phyloP scores from a whole-genome alignment of 2,888 invertebrate species.

The Lacanobia oleracea region DNA sequence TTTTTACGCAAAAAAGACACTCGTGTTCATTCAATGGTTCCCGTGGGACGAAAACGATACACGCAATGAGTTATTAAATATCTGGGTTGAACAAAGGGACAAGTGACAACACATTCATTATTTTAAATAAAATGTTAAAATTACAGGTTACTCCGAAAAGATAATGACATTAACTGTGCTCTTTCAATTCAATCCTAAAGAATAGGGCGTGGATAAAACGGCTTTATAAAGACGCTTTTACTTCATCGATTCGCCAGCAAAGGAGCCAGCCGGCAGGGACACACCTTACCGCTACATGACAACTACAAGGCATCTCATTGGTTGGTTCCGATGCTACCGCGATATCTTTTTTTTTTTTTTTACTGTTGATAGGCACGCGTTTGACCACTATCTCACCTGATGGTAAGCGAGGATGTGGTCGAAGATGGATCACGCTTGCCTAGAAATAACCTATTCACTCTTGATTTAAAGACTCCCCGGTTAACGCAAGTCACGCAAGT shows the following conservation, averaged over 20 bases:
- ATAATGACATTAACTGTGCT: background rate
- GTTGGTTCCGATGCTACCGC: constrained; percentile 4
- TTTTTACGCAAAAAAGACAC: constrained; percentile 47
- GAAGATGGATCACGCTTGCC: too few species aligned
- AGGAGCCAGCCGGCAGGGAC: constrained; percentile 38
- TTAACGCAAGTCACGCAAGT: constrained; percentile 27
- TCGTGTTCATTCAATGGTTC: constrained; percentile 17
- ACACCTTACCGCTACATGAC: constrained; percentile 49
- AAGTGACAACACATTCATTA: background rate
- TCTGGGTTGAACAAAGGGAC: background rate
- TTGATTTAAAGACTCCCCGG: too few species aligned
- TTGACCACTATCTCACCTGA: too few species aligned
- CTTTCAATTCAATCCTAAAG: constrained; percentile 16
- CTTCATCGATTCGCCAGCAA: constrained; percentile 49
- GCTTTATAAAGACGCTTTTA: constrained; percentile 38
- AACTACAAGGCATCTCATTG: constrained; percentile 29
- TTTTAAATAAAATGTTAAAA: background rate
- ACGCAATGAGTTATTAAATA: constrained; percentile 6
- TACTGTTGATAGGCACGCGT: too few species aligned
- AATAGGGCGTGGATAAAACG: constrained; percentile 48
- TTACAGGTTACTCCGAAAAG: background rate
- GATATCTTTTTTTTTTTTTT: too few species aligned
- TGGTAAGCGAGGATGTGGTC: too few species aligned
- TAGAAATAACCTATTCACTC: too few species aligned
- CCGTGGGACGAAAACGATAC: constrained; percentile 35